Evolutionary conservation across 2,888 invertebrate species (phyloP).

Genomic region (Sisyra nigra): DNA sequence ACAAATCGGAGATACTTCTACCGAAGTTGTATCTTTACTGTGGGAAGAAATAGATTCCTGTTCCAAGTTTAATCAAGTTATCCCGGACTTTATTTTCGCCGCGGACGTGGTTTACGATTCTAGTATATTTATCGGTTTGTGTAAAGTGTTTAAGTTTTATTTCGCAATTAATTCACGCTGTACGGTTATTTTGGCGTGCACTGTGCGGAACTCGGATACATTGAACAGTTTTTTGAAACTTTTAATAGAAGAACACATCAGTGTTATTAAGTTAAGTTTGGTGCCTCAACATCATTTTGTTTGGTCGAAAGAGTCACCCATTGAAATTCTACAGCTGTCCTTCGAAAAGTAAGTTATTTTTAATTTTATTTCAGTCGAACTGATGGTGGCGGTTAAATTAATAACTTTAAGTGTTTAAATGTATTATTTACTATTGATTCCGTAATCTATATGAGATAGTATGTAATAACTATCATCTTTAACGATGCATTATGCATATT

Average conservation of each 20-base stretch:
- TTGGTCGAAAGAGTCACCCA: no score
- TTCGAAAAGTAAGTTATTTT: no score
- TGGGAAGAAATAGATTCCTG: conserved; percentile 32
- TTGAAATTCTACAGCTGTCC: no score
- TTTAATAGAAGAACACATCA: conserved; percentile 19
- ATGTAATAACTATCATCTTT: no score
- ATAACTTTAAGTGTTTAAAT: no score
- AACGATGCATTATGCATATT: no score
- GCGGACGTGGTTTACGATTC: conserved; percentile 44
- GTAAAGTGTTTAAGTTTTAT: conserved; percentile 28
- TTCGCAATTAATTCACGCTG: conserved; percentile 21
- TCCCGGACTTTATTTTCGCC: conserved; percentile 35
- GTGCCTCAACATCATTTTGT: no score
- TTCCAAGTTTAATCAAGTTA: conserved; percentile 17
- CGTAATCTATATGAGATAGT: no score
- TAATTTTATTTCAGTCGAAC: no score
- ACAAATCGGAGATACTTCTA: conserved; percentile 3
- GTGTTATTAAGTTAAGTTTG: no score
- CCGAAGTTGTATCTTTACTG: conserved; percentile 25
- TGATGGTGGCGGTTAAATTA: no score
- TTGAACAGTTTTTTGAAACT: conserved; percentile 35
- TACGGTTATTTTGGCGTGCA: conserved; percentile 36
- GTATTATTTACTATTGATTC: no score
- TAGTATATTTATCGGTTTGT: conserved; percentile 31
- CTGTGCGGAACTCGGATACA: conserved; percentile 48